Conservation (phyloP, 2,797 vertebrate species). For the Sus cebifrons region DNA sequence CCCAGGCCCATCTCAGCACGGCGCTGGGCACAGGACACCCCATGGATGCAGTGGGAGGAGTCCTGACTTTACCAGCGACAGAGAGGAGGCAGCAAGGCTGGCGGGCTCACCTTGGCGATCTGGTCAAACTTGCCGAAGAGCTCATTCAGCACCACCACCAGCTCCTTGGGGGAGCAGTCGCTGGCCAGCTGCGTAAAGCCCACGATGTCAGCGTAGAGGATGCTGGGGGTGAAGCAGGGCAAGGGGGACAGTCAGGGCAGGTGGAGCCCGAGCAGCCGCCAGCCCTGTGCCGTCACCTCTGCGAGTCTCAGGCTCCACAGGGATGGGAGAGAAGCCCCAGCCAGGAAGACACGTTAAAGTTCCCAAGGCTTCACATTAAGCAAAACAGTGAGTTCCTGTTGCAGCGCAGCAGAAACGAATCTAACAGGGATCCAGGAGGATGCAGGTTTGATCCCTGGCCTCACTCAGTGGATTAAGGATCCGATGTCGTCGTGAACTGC, state of each 20-base stretch:
- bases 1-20: fast-evolving
- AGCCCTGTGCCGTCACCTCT: neutral
- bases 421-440: no score
- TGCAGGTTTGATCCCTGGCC: no score
- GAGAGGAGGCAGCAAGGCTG: fast-evolving
- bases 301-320: neutral
- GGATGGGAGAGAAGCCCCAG: neutral
- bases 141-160: conserved; percentile 98
- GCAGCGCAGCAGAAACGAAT: no score
- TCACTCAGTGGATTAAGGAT: no score
- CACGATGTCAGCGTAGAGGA: conserved; percentile 99
- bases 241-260: neutral
- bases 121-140: conserved; percentile 99
- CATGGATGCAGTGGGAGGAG: fast-evolving
- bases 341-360: neutral
- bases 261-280: neutral
- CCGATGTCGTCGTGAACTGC: no score
- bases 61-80: neutral
- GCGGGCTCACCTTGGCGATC: conserved; percentile 96
- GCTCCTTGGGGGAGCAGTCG: conserved; percentile 98
- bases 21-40: neutral
- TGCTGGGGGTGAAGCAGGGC: conserved; percentile 88
- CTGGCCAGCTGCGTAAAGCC: conserved; percentile 98
- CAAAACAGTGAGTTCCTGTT: no score
- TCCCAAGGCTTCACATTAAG: neutral